phyloP scores from a whole-genome alignment of 2,888 invertebrate genomes.

The Romanomermis culicivorax region DNA sequence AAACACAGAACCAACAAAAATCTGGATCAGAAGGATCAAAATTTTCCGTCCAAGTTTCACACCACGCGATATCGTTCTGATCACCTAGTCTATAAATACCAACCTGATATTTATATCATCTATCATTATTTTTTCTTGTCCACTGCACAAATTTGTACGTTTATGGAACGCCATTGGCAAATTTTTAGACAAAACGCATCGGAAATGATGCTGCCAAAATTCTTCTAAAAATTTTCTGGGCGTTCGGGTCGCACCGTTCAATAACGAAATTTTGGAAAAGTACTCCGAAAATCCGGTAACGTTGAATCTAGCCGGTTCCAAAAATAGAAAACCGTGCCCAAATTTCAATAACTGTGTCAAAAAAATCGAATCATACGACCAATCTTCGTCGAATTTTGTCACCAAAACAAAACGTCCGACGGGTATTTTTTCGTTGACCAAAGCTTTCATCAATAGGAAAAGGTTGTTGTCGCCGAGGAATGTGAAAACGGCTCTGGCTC shows the following conservation, averaged over 20 bases:
- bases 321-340: not conserved
- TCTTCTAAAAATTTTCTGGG: not conserved
- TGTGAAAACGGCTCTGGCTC: not conserved
- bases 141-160: not conserved
- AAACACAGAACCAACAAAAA: too few species aligned
- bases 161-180: not conserved
- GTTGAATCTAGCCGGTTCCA: too few species aligned
- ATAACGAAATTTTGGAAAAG: not conserved
- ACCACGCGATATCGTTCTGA: too few species aligned
- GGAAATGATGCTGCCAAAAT: not conserved
- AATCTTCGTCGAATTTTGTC: not conserved
- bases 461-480: not conserved
- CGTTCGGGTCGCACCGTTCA: not conserved
- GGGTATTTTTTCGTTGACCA: not conserved
- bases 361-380: not conserved
- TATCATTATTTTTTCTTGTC: not conserved
- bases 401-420: not conserved
- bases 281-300: too few species aligned
- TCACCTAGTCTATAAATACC: too few species aligned
- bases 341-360: not conserved
- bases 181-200: not conserved
- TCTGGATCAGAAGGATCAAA: too few species aligned
- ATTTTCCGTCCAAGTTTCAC: too few species aligned
- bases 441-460: not conserved
- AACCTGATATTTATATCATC: not conserved